phyloP scores from a whole-genome alignment of 2,113 vertebrate species.

The Mohoua ochrocephala region DNA sequence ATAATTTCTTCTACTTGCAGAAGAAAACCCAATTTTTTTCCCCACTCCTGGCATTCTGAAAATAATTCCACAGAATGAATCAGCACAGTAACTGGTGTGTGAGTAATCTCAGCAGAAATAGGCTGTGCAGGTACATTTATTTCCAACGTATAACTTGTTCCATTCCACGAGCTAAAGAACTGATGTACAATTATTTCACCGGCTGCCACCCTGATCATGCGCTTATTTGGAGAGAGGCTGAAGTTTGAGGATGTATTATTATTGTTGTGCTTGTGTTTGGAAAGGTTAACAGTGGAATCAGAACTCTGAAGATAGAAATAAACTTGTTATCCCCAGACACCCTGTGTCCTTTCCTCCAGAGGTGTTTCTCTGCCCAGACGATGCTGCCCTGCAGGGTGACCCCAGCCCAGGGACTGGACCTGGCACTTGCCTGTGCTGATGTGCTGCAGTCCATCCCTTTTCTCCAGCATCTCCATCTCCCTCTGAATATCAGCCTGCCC shows the following conservation, averaged over 20 bases:
- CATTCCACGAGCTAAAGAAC: background rate
- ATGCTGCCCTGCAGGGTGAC: background rate
- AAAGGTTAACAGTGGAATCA: background rate
- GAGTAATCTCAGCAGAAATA: background rate
- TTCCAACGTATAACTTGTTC: background rate
- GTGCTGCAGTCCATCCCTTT: background rate
- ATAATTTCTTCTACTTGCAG: background rate
- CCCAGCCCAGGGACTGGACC: background rate
- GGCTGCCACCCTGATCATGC: background rate
- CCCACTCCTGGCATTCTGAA: background rate
- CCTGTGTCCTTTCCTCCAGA: background rate
- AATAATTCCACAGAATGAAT: background rate
- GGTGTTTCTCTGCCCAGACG: fast-evolving
- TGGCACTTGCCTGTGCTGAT: background rate
- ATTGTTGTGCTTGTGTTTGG: background rate
- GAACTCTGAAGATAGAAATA: background rate
- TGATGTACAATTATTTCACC: background rate
- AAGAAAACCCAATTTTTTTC: background rate
- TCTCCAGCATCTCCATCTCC: background rate
- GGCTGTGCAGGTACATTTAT: background rate
- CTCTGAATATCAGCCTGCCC: background rate
- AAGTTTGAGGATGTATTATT: background rate
- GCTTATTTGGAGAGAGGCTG: background rate
- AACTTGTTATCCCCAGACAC: background rate
- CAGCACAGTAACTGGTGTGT: background rate